Evolutionary conservation across 2,797 vertebrate genomes (phyloP), one percentile per base, ranked within the genome.

Genomic region (Molossus molossus): DNA sequence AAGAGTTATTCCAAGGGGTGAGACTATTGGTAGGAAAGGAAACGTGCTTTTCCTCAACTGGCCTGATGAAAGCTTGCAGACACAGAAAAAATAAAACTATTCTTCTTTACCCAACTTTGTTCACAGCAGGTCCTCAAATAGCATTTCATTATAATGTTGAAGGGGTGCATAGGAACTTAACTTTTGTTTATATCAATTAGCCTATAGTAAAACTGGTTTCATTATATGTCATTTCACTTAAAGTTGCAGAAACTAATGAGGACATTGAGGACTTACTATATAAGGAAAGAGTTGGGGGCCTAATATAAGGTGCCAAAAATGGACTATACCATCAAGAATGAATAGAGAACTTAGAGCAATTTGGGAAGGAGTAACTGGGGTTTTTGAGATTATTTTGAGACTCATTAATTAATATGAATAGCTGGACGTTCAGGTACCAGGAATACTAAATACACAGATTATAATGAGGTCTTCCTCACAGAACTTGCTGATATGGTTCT

Each of bases 301-400:
- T 82, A 58, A 93, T 57, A 57, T 69, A 87, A 83, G 18, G 20
- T 84, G 79, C 45, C 73, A 23, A 53, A 65, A 67, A 57, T 14
- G 21, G 57, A 29, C 33, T 50, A 65, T 10, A 11, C 25, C 57
- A 8, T 80, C 14, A 80, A 62, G 50, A 94, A 75, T 27, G 13
- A 69, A 87, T 2, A 80, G 8, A 23, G 40, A 70, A 79, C 3
- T 70, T 27, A 93, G 33, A 86, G 62, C 25, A 87, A 53, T 15
- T n/a, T 94, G 40, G 21, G 53, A 91, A 90, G 18, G n/a, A 92
- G 60, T 58, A 37, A 81, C 15, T 65, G 37, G 58, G 17, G 21
- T 13, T 64, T 81, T 33, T 69, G 62, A 84, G 67, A 64, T 50
- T 82, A 50, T 85, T 91, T 69, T 92, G 62, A 82, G 58, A 91